Evolutionary conservation across 1,140 invertebrate genomes (phyloP).

Genomic region (Elysia chlorotica): DNA sequence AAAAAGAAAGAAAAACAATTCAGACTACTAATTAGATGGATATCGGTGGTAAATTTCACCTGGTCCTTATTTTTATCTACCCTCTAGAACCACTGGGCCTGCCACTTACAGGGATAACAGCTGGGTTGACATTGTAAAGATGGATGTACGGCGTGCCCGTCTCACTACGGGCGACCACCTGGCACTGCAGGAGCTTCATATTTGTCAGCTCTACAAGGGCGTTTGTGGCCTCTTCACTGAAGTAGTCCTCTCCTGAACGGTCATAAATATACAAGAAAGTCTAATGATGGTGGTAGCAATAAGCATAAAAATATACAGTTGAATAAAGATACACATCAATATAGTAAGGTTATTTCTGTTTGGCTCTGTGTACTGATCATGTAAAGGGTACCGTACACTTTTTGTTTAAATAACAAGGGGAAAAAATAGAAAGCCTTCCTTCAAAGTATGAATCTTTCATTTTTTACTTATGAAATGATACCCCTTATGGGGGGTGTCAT

Average conservation of each 20-base stretch:
- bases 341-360: too few relatives aligned
- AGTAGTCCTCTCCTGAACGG: conserved; percentile 55
- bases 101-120: conserved; percentile 67
- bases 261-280: too few relatives aligned
- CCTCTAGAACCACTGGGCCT: too few relatives aligned
- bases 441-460: neutral
- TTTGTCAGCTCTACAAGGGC: conserved; percentile 78
- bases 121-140: conserved; percentile 74
- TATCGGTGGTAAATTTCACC: neutral
- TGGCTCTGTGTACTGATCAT: neutral
- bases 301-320: too few relatives aligned
- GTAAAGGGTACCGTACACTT: neutral
- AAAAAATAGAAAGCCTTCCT: too few relatives aligned
- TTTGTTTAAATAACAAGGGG: too few relatives aligned
- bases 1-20: conserved; percentile 2
- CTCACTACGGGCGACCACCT: conserved; percentile 81
- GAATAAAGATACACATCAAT: too few relatives aligned
- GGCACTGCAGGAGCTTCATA: conserved; percentile 81
- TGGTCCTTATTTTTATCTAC: neutral
- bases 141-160: conserved; percentile 77
- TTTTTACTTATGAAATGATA: neutral
- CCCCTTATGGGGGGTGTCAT: too few relatives aligned
- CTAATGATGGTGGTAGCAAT: too few relatives aligned
- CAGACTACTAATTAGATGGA: neutral
- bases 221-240: conserved; percentile 72